phyloP scores from a whole-genome alignment of 2,113 vertebrate species.

The Lycaon pictus region DNA sequence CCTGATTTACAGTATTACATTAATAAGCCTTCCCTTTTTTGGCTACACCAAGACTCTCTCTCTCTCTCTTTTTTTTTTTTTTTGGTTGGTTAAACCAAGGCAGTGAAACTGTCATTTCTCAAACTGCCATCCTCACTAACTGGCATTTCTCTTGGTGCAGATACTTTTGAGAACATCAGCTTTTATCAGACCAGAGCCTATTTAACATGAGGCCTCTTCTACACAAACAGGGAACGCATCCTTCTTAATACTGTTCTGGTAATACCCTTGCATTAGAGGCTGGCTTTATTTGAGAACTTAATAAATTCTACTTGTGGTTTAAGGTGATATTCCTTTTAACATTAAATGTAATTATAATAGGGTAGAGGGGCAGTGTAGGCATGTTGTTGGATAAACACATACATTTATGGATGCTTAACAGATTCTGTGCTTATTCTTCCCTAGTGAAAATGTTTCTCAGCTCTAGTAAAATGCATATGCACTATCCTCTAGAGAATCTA shows the following conservation, averaged over 20 bases:
- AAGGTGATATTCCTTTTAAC: constrained; percentile 60
- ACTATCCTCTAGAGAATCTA: constrained; percentile 52
- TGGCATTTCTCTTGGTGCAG: not conserved
- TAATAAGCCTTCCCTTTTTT: not conserved
- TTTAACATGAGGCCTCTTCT: constrained; percentile 17
- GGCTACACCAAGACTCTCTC: not conserved
- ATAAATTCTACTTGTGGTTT: constrained; percentile 56
- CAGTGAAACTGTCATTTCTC: constrained; percentile 17
- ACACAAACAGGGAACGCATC: not conserved
- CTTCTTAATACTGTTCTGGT: constrained; percentile 43
- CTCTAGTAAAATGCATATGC: constrained; percentile 46
- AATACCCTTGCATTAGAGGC: not conserved
- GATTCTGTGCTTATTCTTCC: constrained; percentile 51
- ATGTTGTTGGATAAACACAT: constrained; percentile 57
- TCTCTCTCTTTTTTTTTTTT: not conserved
- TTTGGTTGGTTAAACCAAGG: not conserved
- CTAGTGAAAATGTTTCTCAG: constrained; percentile 66
- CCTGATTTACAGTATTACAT: not conserved
- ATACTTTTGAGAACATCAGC: constrained; percentile 39
- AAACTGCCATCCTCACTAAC: not conserved
- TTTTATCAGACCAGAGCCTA: not conserved
- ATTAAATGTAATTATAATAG: constrained; percentile 59
- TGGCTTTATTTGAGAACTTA: constrained; percentile 57
- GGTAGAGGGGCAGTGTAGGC: not conserved
- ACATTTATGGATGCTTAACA: constrained; percentile 54